Evolutionary conservation across 1,140 invertebrate species (phyloP).

Genomic region (Lineus longissimus): DNA sequence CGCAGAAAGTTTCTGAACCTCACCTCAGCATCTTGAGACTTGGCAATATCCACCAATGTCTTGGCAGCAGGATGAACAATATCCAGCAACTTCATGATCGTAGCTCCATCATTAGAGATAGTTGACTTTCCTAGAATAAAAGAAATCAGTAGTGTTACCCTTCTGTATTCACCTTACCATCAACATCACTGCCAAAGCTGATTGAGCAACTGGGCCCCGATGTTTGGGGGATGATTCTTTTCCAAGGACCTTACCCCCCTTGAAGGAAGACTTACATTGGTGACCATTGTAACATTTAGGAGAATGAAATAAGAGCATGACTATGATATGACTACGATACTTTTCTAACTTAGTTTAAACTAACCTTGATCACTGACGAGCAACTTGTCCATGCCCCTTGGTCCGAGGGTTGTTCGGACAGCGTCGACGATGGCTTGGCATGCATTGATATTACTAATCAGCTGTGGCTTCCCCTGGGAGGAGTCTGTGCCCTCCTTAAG

Average conservation of each 20-base stretch:
- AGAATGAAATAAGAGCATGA: too few species aligned
- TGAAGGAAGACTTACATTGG: too few species aligned
- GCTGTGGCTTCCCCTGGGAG: constrained; percentile 91
- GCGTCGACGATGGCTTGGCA: constrained; percentile 94
- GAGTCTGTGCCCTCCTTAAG: constrained; percentile 97
- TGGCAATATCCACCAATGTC: constrained; percentile 97
- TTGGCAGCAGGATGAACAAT: constrained; percentile 97
- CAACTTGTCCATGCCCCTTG: constrained; percentile 98
- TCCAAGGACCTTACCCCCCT: too few species aligned
- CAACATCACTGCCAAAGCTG: too few species aligned
- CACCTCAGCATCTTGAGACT: constrained; percentile 98
- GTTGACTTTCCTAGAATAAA: constrained; percentile 72
- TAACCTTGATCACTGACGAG: constrained; percentile 81
- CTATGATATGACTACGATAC: too few species aligned
- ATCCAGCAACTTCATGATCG: constrained; percentile 95
- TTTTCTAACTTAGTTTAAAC: too few species aligned
- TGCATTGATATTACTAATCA: constrained; percentile 99
- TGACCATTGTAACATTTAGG: too few species aligned
- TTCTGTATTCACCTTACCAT: too few species aligned
- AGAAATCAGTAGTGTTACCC: background rate
- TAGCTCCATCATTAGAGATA: constrained; percentile 99
- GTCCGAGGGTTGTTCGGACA: constrained; percentile 93
- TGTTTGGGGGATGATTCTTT: too few species aligned
- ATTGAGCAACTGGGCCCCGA: too few species aligned
- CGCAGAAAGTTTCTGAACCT: too few species aligned